These are phyloP conservation scores for Ictalurus furcatus DNA, from an alignment of 2,113 vertebrate species.

Conservation along the genomic window DNA sequence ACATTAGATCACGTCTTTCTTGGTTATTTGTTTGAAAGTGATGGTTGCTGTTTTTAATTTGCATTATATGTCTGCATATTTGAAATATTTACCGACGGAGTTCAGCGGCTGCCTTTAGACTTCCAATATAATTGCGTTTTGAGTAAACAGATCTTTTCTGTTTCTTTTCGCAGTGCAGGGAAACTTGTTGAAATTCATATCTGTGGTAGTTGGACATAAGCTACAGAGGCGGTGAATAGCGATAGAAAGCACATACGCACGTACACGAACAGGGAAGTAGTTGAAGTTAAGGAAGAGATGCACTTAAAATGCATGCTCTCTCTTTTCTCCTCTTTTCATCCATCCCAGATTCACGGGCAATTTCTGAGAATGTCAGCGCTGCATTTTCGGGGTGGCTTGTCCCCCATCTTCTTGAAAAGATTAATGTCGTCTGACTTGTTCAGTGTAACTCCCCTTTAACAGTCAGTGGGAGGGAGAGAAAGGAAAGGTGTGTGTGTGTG, in stretches of 20 bases:
- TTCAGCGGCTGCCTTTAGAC: not conserved
- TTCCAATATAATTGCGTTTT: not conserved
- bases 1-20: not conserved
- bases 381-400: constrained; percentile 32
- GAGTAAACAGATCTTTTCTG: not conserved
- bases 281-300: not conserved
- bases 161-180: not conserved
- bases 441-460: constrained; percentile 48
- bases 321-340: not conserved
- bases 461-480: constrained; percentile 48
- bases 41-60: not conserved
- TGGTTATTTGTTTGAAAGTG: not conserved
- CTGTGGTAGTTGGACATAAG: not conserved
- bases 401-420: constrained; percentile 49
- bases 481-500: constrained; percentile 43
- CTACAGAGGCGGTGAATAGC: not conserved
- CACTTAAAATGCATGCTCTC: not conserved
- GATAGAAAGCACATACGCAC: too few species aligned
- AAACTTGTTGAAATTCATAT: not conserved
- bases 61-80: not conserved
- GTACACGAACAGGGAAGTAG: not conserved
- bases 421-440: constrained; percentile 55
- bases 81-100: not conserved
- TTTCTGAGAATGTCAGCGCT: not conserved
- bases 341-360: constrained; percentile 23